Evolutionary conservation across 2,113 vertebrate genomes (phyloP), one percentile per base, ranked within the genome.

Genomic region (Dinomys branickii): DNA sequence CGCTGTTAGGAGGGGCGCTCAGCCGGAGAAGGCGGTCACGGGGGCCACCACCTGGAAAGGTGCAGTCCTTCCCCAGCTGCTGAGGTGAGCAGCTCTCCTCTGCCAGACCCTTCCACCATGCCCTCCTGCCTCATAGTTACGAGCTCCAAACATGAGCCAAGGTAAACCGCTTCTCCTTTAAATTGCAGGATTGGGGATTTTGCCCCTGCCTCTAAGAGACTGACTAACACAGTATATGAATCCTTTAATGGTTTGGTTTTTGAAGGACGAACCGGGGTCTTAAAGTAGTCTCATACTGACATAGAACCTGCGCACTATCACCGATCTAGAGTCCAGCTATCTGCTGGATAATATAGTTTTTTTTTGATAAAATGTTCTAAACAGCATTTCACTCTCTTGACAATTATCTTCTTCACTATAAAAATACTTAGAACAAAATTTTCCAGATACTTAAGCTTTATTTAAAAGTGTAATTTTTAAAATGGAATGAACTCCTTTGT

Each of bases 341-440:
- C 38, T 44, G 22, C 8, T 61, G 88, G 20, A 26, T 38, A 95
- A n/a, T 14, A 35, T 22, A 85, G 30, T 5, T 28, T 59, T 38
- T 91, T 96, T 97, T 22, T 86, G 50, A 85, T 65, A 88, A 94
- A 96, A 86, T 91, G 56, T 17, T 87, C 67, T n/a, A 80, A 90
- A 58, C 50, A 67, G 52, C 41, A 93, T 91, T 77, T 84, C n/a
- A 82, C 19, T 95, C 50, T 86, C 35, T 90, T 92, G 78, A 88
- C 38, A 94, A 97, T 78, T 89, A 13, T 88, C 47, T 63, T 92
- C 80, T 83, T 71, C 87, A 94, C 52, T 41, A 77, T 35, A 94
- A 85, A 96, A 93, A 81, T 69, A 80, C 20, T 77, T 59, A 83
- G 16, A 87, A 73, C 16, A 88, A 77, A 54, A 75, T 52, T 91